Conservation (phyloP, 2,888 invertebrate genomes). For the Leptothorax acervorum region DNA sequence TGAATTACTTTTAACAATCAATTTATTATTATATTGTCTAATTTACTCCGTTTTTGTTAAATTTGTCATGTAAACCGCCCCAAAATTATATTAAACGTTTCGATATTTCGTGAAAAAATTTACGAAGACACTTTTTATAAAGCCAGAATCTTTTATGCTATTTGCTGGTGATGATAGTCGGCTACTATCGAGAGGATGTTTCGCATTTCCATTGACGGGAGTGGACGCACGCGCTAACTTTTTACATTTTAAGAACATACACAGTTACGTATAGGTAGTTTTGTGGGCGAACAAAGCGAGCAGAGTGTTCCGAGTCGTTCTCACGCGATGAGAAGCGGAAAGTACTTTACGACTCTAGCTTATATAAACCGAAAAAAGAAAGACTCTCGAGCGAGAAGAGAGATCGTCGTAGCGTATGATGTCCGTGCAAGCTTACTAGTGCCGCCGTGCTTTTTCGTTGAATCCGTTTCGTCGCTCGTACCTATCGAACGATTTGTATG, state of each 20-base stretch:
- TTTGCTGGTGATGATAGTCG: background rate
- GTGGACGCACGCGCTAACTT: constrained; percentile 62
- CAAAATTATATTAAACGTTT: background rate
- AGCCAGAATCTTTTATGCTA: background rate
- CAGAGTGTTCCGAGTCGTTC: constrained; percentile 60
- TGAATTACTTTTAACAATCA: background rate
- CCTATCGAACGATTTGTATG: constrained; percentile 78
- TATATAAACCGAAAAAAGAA: constrained; percentile 53
- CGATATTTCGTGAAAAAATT: constrained; percentile 8
- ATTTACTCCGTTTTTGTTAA: background rate
- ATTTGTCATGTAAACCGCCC: background rate
- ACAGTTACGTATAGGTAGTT: constrained; percentile 67
- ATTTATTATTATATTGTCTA: background rate
- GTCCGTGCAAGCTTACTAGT: constrained; percentile 85
- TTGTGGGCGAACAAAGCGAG: constrained; percentile 67
- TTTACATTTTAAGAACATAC: constrained; percentile 69
- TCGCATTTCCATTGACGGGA: constrained; percentile 51
- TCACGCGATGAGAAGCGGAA: constrained; percentile 55
- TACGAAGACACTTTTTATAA: background rate
- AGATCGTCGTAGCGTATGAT: constrained; percentile 81
- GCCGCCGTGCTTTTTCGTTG: constrained; percentile 81
- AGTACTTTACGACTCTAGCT: constrained; percentile 66
- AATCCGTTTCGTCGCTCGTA: constrained; percentile 77
- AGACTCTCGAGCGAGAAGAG: constrained; percentile 56
- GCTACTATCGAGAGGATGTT: background rate